Percentiles rank a stretch among this genome's conserved stretches.
phyloP scores from a whole-genome alignment of 1,140 invertebrate species.

The Bombus haemorrhoidalis region DNA sequence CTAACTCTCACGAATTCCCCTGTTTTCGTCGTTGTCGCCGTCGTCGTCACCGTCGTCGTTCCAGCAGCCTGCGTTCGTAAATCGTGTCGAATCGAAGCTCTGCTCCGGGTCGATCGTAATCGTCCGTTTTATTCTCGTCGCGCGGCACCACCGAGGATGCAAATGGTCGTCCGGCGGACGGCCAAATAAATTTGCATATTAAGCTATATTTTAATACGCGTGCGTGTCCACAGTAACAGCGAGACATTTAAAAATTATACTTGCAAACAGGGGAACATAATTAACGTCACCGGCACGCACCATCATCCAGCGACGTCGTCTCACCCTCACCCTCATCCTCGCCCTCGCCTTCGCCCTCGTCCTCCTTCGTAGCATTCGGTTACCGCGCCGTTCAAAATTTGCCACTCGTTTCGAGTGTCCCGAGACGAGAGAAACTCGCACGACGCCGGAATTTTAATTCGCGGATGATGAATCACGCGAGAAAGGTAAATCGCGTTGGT shows the following conservation, averaged over 20 bases:
- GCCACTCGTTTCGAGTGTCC: background rate
- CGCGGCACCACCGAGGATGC: slow-evolving; percentile 35
- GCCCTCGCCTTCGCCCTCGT: background rate
- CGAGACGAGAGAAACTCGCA: background rate
- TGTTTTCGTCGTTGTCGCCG: background rate
- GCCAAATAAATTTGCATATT: slow-evolving; percentile 74
- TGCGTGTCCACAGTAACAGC: slow-evolving; percentile 67
- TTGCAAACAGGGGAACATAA: slow-evolving; percentile 74
- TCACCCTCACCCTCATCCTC: background rate
- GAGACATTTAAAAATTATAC: slow-evolving; percentile 77
- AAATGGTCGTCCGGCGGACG: slow-evolving; percentile 60
- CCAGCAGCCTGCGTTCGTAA: background rate
- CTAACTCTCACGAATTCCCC: slow-evolving; percentile 8
- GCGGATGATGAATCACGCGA: slow-evolving; percentile 13
- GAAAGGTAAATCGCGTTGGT: background rate
- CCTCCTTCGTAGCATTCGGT: too few relatives aligned
- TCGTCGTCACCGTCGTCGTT: background rate
- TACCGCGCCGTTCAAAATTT: slow-evolving; percentile 37
- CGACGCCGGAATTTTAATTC: slow-evolving; percentile 35
- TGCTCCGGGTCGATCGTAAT: slow-evolving; percentile 26
- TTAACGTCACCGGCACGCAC: slow-evolving; percentile 75
- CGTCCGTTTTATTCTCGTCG: slow-evolving; percentile 16
- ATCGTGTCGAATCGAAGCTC: background rate
- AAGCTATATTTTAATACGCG: slow-evolving; percentile 73
- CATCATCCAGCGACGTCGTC: slow-evolving; percentile 61